Conservation (phyloP, 1,140 invertebrate species). For the Hylyphantes graminicola region DNA sequence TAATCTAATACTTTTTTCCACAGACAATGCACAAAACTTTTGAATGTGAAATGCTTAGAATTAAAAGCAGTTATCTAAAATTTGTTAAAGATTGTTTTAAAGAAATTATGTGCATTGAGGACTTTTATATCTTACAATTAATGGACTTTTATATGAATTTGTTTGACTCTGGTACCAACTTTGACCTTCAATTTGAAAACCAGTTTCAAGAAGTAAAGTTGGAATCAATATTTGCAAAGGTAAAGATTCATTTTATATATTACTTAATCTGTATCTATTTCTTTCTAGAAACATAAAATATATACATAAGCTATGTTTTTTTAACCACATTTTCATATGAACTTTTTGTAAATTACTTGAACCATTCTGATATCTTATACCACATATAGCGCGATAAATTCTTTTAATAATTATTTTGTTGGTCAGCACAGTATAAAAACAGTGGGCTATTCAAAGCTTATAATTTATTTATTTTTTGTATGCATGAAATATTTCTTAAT, state of each 20-base stretch:
- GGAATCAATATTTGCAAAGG: background rate
- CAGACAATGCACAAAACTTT: conserved; percentile 10
- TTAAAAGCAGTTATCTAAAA: conserved; percentile 11
- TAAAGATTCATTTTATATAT: background rate
- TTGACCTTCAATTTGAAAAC: background rate
- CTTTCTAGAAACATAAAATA: too few relatives aligned
- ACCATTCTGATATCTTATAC: too few relatives aligned
- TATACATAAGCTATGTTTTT: too few relatives aligned
- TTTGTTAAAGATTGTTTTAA: background rate
- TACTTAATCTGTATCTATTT: too few relatives aligned
- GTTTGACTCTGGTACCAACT: conserved; percentile 8
- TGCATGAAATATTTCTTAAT: too few relatives aligned
- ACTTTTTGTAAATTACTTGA: too few relatives aligned
- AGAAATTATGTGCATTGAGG: conserved; percentile 4
- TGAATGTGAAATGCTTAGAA: conserved; percentile 14
- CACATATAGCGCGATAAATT: too few relatives aligned
- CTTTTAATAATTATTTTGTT: too few relatives aligned
- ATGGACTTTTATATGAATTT: conserved; percentile 15
- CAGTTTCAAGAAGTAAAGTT: background rate
- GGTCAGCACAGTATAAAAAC: too few relatives aligned
- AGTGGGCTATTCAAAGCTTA: too few relatives aligned
- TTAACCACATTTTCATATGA: too few relatives aligned
- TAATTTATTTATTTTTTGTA: too few relatives aligned
- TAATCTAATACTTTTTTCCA: background rate
- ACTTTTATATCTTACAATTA: conserved; percentile 1